Base-by-base conservation (phyloP, 2,888 invertebrate species). In the Drosophila bunnanda region DNA sequence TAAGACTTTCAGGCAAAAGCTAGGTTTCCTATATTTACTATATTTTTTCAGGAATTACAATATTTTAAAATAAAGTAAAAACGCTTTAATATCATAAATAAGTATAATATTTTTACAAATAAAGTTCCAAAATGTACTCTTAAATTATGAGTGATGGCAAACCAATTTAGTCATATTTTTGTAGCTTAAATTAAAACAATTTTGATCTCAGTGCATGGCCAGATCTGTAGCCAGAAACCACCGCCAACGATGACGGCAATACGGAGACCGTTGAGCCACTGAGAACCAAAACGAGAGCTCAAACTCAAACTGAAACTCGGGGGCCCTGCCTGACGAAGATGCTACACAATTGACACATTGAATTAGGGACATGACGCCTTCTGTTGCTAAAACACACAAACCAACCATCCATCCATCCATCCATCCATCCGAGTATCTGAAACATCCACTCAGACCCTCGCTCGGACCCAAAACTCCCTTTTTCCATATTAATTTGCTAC, bases 311-410 rank as follows among this genome's bases (percentile, higher is more conserved):
- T 64, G 59, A 65, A 75, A 70, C 44, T 62, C 36, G 10, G 5
- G 20, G 12, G 25, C 25, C 22, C 53, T 50, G 46, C 70, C 70
- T 73, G 76, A 80, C 62, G 78, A 73, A 70, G 76, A 78, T 82
- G 85, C 81, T 74, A 72, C 66, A 81, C 72, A 83, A 84, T 84
- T 84, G 83, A 85, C 83, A 84, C 83, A 85, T 84, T 84, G 83
- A 84, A 85, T 85, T 85, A 85, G 83, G 83, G 80, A 84, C 83
- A 82, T 72, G 80, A 83, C 72, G 85, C 83, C 83, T 85, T 78
- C 81, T 76, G 72, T 72, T 73, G 59, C 75, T 80, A 72, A 74
- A 74, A 61, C 73, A 74, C 61, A 73, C 67, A 71, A 59, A 41
- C 50, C n/a, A n/a, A n/a, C n/a, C n/a, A n/a, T n/a, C n/a, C n/a